Base-by-base conservation (phyloP, 2,888 invertebrate species). In the Antheraea yamamai region DNA sequence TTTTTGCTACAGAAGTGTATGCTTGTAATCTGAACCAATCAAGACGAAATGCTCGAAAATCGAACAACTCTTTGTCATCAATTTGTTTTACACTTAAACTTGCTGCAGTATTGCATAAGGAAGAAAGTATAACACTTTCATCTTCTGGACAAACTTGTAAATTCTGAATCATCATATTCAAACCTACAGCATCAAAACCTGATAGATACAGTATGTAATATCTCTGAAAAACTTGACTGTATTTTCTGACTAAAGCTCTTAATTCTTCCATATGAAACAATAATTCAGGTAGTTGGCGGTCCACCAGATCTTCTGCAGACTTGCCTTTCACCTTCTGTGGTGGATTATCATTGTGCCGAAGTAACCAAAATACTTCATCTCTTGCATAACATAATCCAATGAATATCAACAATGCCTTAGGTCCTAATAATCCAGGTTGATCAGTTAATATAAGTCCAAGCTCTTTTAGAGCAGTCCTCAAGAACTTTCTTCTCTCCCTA, bases 21-120 rank as follows among this genome's bases (percentile, higher is more conserved):
- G 99, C 98, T 95, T 99, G 99, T 73, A 99, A 95, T 80, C 99
- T 96, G 88, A 98, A 98, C 99, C 99, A 99, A 89, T 99, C 99
- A 77, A 99, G 92, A 51, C 99, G 96, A 83, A 99, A 97, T 47
- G 98, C 98, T 80, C 98, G 96, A 87, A 99, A 99, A 93, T 99
- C 99, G 93, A 99, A 99, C 4, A 98, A 89, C 88, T 98, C 98
- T 92, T 98, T 98, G 66, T 98, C 99, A 91, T 99, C 99, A 71
- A 99, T 99, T 96, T 99, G 99, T 87, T 98, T 99, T 0, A 99
- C 98, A 74, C 97, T 97, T 72, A 99, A 93, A 88, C 96, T 97
- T 2, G 97, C 97, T 80, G 99, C 97, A 35, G 97, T 98, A 83
- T 97, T 98, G 89, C 98, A 98, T 75, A 99, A 95, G 18, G 99